Evolutionary conservation across 2,888 invertebrate genomes (phyloP).

Genomic region (Crepidodera aurea): DNA sequence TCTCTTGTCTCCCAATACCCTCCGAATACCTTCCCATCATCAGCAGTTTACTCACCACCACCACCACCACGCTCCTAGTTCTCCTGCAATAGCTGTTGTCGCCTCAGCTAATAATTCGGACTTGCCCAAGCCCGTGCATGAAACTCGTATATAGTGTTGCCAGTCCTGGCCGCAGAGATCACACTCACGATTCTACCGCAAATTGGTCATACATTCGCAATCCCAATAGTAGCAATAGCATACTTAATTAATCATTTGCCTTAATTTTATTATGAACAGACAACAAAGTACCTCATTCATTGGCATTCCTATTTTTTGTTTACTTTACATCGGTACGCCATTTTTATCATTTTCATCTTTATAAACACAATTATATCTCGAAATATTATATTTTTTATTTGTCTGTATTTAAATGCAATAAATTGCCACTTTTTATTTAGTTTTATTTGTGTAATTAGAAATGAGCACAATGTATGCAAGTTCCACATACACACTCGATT

Average conservation of each 20-base stretch:
- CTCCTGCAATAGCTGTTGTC: conserved; percentile 66
- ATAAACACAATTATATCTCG: not conserved
- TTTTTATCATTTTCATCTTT: not conserved
- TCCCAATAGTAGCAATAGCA: conserved; percentile 19
- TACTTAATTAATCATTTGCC: not conserved
- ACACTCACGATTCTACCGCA: conserved; percentile 53
- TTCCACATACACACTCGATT: no score
- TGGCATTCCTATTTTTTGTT: not conserved
- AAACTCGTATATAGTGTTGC: conserved; percentile 72
- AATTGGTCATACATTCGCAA: conserved; percentile 43
- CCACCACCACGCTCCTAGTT: conserved; percentile 64
- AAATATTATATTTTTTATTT: conserved; percentile 3
- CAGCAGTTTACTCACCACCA: conserved; percentile 66
- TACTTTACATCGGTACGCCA: not conserved
- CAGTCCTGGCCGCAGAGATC: conserved; percentile 56
- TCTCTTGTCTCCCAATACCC: conserved; percentile 61
- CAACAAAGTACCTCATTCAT: not conserved
- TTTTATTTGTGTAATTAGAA: not conserved
- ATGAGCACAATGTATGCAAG: no score
- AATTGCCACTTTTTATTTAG: not conserved
- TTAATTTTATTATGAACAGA: not conserved
- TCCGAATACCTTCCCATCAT: conserved; percentile 65
- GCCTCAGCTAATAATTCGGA: conserved; percentile 65
- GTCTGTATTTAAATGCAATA: conserved; percentile 5
- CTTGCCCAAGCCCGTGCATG: conserved; percentile 73